phyloP scores from a whole-genome alignment of 2,113 vertebrate species.

The Isichthys henryi region DNA sequence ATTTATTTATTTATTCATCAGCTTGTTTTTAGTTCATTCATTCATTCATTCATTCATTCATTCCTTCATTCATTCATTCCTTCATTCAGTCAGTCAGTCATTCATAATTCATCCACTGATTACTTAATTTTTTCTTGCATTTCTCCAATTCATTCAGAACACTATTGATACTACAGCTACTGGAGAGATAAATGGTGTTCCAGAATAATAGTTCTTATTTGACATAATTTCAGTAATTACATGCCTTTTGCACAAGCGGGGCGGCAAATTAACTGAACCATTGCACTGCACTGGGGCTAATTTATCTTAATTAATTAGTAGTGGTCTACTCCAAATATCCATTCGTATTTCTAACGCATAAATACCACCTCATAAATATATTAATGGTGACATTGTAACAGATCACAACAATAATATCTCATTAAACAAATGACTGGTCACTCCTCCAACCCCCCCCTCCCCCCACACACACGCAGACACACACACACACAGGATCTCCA shows the following conservation, averaged over 20 bases:
- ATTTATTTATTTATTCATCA: not conserved
- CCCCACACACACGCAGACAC: not conserved
- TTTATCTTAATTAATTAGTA: constrained; percentile 37
- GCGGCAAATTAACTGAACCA: constrained; percentile 32
- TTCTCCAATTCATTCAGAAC: not conserved
- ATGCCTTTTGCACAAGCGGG: not conserved
- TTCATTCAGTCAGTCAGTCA: not conserved
- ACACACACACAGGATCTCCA: constrained; percentile 13
- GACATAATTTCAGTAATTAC: not conserved
- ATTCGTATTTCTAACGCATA: constrained; percentile 25
- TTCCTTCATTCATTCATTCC: not conserved
- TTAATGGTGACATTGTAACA: constrained; percentile 31
- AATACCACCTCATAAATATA: constrained; percentile 37
- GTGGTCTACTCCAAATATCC: constrained; percentile 17
- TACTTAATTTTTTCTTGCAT: not conserved
- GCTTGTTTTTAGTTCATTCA: not conserved
- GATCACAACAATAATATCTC: constrained; percentile 30
- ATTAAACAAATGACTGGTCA: constrained; percentile 23
- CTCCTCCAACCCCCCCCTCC: not conserved
- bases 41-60: not conserved
- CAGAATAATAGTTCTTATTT: not conserved
- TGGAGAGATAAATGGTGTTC: not conserved
- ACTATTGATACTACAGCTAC: not conserved
- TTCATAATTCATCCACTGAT: not conserved
- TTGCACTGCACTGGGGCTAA: constrained; percentile 20